These are phyloP conservation scores for Heteronetta atricapilla DNA, from an alignment of 2,113 vertebrate species.

Conservation along the genomic window DNA sequence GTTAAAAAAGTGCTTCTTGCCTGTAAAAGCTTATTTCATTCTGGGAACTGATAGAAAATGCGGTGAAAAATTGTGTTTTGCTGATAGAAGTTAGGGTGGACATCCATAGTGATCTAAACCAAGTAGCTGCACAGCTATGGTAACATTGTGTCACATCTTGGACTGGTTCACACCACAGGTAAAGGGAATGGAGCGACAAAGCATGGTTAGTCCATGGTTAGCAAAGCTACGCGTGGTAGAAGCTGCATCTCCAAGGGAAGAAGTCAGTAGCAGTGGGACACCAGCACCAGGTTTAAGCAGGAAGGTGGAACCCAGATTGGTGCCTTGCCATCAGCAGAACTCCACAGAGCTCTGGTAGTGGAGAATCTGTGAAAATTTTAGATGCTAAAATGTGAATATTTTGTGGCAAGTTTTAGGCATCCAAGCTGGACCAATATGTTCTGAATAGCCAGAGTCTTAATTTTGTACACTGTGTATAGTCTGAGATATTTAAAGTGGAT, in stretches of 20 bases:
- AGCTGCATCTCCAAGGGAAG: background rate
- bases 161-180: fast-evolving
- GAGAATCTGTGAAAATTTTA: background rate
- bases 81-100: background rate
- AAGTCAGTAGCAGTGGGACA: background rate
- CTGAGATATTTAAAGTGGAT: background rate
- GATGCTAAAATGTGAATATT: background rate
- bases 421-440: background rate
- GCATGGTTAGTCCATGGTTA: background rate
- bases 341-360: background rate
- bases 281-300: background rate
- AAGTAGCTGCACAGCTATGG: background rate
- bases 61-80: background rate
- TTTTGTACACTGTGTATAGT: background rate
- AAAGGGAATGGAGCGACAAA: background rate
- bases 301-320: background rate
- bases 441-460: background rate
- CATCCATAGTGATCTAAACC: background rate
- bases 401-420: background rate
- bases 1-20: background rate
- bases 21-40: background rate
- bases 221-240: background rate
- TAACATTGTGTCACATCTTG: background rate
- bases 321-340: background rate
- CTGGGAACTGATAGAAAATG: background rate